These are phyloP conservation scores for Conus betulinus DNA, from an alignment of 1,140 invertebrate genomes.

Conservation along the genomic window DNA sequence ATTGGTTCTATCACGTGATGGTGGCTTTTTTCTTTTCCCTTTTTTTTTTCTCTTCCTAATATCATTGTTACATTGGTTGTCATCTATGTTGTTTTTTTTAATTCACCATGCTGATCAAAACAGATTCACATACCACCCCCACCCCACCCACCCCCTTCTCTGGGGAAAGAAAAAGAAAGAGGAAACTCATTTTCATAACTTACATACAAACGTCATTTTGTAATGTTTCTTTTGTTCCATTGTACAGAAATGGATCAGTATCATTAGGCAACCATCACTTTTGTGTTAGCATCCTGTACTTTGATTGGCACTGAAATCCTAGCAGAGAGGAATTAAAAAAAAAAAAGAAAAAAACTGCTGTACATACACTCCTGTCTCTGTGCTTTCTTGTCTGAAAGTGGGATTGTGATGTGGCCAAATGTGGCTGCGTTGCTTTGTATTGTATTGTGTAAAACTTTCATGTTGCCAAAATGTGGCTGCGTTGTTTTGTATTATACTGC, in stretches of 20 bases:
- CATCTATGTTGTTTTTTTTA: background rate
- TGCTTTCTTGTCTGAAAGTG: too few species aligned
- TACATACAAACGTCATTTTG: background rate
- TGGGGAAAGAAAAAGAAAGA: background rate
- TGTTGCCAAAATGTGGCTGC: too few species aligned
- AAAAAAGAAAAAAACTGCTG: background rate
- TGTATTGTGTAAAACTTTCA: too few species aligned
- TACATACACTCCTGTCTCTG: background rate
- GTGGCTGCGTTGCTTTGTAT: too few species aligned
- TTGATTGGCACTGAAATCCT: background rate
- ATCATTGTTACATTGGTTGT: background rate
- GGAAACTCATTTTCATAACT: background rate
- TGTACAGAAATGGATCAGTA: background rate
- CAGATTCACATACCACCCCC: background rate
- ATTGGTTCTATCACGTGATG: background rate
- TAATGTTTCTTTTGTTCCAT: background rate
- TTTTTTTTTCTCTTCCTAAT: background rate
- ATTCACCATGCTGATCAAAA: background rate
- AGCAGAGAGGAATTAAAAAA: background rate
- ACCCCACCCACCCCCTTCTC: background rate
- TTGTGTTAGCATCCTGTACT: constrained; percentile 9
- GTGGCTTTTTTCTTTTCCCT: background rate
- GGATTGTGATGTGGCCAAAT: too few species aligned
- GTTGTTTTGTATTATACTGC: too few species aligned
- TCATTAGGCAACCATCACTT: background rate